Base-by-base conservation (phyloP, 2,113 vertebrate genomes). In the Halcyon malimbica region DNA sequence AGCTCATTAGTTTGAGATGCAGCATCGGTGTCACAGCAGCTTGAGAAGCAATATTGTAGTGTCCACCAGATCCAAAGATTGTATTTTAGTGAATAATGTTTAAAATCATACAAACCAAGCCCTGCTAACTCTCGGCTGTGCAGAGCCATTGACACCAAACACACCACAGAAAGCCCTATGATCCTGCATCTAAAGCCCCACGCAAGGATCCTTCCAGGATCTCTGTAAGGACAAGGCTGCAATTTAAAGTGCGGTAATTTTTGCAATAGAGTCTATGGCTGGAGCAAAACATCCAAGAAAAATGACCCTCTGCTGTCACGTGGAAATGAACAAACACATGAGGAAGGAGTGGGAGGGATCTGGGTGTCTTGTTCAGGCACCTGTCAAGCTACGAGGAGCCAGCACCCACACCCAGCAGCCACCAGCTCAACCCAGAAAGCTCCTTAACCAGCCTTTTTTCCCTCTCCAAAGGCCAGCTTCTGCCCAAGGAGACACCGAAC, bases 281-380 rank as follows among this genome's bases (percentile, higher is more conserved):
- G 41, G 42, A 59, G 57, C 4, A 4, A 44, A 63, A 15, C 19
- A 28, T 1, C 63, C 33, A 21, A 5, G 13, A 17, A 16, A n/a
- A 20, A 33, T 3, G 33, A 53, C 10, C 35, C 17, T 70, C 41
- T 33, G 0, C 4, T 3, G 9, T 44, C 19, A 26, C 5, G 0
- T 1, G 28, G 51, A 35, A 60, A 21, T 0, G 2, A n/a, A 12
- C 5, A 56, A 33, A 13, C 1, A 13, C 11, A 31, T 0, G 2
- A 57, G 67, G 35, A 71, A 57, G 51, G 65, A 67, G 37, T 57
- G 41, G 59, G 51, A 75, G n/a, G 76, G 71, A 46, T 4, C 26
- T 6, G 23, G 50, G 11, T 1, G 16, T 20, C 53, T 73, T 8
- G 2, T 31, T 26, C 37, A 16, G 42, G 23, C 37, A 42, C 62